phyloP scores from a whole-genome alignment of 2,888 invertebrate species.

The Drosophila rubida region DNA sequence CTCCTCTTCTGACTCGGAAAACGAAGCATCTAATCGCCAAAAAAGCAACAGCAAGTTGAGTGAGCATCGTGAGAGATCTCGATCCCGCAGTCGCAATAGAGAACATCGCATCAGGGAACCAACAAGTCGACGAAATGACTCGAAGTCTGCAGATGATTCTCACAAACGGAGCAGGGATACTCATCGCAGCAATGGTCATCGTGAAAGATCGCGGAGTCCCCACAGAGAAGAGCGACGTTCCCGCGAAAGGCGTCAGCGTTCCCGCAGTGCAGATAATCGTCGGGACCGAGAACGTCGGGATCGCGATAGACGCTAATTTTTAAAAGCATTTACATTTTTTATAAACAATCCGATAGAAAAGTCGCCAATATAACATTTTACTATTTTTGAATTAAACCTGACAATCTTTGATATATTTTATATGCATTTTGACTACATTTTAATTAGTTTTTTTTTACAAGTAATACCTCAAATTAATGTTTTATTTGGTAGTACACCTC shows the following conservation, averaged over 20 bases:
- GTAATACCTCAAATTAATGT: no score
- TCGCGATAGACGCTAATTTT: constrained; percentile 46
- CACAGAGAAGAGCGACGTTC: constrained; percentile 39
- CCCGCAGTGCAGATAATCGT: constrained; percentile 43
- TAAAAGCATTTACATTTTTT: constrained; percentile 40
- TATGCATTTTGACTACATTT: neutral
- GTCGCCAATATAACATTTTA: constrained; percentile 25
- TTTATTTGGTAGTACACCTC: no score
- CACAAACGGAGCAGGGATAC: constrained; percentile 27
- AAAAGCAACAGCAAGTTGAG: constrained; percentile 15
- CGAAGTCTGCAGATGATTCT: constrained; percentile 6
- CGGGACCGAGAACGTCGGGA: constrained; percentile 38
- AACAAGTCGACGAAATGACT: constrained; percentile 13
- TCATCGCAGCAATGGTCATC: constrained; percentile 25
- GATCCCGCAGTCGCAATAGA: constrained; percentile 23
- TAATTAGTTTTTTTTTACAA: no score
- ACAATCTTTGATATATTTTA: neutral
- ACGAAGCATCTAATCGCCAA: constrained; percentile 24
- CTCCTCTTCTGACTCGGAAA: constrained; percentile 56
- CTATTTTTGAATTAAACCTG: neutral
- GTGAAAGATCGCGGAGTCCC: constrained; percentile 42
- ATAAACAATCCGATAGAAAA: constrained; percentile 14
- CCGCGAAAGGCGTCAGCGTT: constrained; percentile 52
- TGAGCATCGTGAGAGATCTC: constrained; percentile 24
- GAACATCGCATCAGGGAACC: constrained; percentile 12